These are phyloP conservation scores for Calliopum simillimum DNA, from an alignment of 2,888 invertebrate species.

Conservation along the genomic window DNA sequence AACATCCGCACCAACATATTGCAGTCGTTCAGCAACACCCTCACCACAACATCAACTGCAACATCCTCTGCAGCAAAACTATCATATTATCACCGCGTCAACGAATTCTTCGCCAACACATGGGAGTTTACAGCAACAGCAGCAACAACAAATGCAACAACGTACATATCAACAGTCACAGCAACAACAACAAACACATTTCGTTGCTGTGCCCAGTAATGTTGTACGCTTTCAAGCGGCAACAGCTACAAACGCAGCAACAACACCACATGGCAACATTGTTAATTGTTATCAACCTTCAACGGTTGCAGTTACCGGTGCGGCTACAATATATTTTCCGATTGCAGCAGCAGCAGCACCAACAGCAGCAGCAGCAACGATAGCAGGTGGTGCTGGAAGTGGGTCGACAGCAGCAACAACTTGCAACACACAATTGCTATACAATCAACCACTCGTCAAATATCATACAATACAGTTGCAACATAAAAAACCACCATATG, in stretches of 20 bases:
- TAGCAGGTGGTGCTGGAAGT: slow-evolving; percentile 45
- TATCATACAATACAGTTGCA: slow-evolving; percentile 67
- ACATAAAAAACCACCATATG: slow-evolving; percentile 45
- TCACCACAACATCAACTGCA: slow-evolving; percentile 45
- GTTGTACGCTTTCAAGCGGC: slow-evolving; percentile 56
- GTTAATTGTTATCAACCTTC: slow-evolving; percentile 59
- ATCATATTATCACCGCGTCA: slow-evolving; percentile 45
- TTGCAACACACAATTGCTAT: slow-evolving; percentile 46
- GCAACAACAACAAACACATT: slow-evolving; percentile 52
- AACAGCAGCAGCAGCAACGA: slow-evolving; percentile 32
- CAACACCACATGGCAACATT: slow-evolving; percentile 46
- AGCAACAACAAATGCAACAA: slow-evolving; percentile 29
- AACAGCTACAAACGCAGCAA: slow-evolving; percentile 40
- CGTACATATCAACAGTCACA: slow-evolving; percentile 39
- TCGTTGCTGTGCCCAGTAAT: slow-evolving; percentile 61
- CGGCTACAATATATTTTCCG: slow-evolving; percentile 66
- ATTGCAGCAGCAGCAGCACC: slow-evolving; percentile 52
- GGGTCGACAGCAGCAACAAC: slow-evolving; percentile 42
- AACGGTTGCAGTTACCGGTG: slow-evolving; percentile 49
- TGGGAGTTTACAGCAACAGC: slow-evolving; percentile 42
- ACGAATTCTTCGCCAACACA: slow-evolving; percentile 48
- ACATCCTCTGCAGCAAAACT: slow-evolving; percentile 49
- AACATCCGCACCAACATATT: slow-evolving; percentile 38
- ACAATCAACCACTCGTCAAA: slow-evolving; percentile 63
- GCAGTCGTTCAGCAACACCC: slow-evolving; percentile 33